Conservation (phyloP, 2,113 vertebrate genomes). For the Crotalus helleri region DNA sequence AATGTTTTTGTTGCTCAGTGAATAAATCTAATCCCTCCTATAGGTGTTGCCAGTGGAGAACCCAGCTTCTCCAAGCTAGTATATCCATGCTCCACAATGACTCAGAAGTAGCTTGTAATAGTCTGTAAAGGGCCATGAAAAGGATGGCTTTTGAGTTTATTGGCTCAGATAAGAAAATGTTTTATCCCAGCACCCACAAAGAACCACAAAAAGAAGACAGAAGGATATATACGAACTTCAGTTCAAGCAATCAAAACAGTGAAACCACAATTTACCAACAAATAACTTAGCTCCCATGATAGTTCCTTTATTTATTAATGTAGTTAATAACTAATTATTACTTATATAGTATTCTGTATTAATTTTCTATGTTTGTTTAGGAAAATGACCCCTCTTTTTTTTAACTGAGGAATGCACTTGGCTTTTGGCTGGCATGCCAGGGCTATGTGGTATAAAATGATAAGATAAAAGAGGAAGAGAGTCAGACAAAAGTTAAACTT, state of each 20-base stretch:
- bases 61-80: not conserved
- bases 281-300: not conserved
- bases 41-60: not conserved
- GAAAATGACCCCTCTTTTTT: not conserved
- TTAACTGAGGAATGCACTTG: not conserved
- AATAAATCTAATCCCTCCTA: not conserved
- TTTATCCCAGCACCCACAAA: not conserved
- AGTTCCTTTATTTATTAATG: not conserved
- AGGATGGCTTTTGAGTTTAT: not conserved
- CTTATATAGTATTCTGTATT: not conserved
- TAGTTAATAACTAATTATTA: conserved; percentile 3
- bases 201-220: not conserved
- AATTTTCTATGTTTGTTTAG: not conserved
- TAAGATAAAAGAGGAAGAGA: not conserved
- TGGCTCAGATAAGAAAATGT: not conserved
- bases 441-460: not conserved
- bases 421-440: not conserved
- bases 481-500: not conserved
- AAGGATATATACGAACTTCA: not conserved
- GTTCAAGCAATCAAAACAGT: not conserved
- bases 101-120: not conserved
- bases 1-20: not conserved
- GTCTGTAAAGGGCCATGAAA: not conserved
- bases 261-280: not conserved
- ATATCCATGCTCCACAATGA: not conserved